These are phyloP conservation scores for Rhabdomys dilectus DNA, from an alignment of 2,113 vertebrate species.

Conservation along the genomic window DNA sequence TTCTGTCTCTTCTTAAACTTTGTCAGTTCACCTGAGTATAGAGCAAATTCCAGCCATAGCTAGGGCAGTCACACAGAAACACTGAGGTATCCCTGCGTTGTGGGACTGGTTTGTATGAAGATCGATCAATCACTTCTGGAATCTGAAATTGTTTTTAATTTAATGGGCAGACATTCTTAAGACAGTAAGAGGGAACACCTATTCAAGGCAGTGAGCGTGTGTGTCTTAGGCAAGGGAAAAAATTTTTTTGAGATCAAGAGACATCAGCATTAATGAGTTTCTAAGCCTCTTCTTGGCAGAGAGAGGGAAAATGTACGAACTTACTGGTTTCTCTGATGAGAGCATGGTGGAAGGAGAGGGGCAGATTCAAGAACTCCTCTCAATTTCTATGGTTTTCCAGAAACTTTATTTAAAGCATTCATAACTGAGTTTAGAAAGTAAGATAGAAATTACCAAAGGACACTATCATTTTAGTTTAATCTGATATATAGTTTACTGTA, in stretches of 20 bases:
- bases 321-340: conserved; percentile 74
- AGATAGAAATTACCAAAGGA: conserved; percentile 60
- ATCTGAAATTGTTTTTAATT: conserved; percentile 84
- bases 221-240: conserved; percentile 70
- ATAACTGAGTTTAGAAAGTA: conserved; percentile 65
- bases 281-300: conserved; percentile 64
- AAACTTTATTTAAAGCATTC: conserved; percentile 52
- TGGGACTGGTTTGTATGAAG: conserved; percentile 78
- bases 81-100: conserved; percentile 72
- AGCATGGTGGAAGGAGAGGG: conserved; percentile 55
- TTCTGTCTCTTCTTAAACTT: conserved; percentile 18
- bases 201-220: conserved; percentile 60
- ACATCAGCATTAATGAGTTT: conserved; percentile 75
- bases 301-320: conserved; percentile 80
- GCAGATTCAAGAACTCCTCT: background rate
- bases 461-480: conserved; percentile 62
- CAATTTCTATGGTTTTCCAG: conserved; percentile 66
- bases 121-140: conserved; percentile 80
- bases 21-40: background rate
- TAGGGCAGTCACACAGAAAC: conserved; percentile 60
- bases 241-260: conserved; percentile 84
- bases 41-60: background rate
- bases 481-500: conserved; percentile 42
- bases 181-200: conserved; percentile 84
- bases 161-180: conserved; percentile 85